phyloP scores from a whole-genome alignment of 23 tunicate genomes.

The Trididemnum nubilum region DNA sequence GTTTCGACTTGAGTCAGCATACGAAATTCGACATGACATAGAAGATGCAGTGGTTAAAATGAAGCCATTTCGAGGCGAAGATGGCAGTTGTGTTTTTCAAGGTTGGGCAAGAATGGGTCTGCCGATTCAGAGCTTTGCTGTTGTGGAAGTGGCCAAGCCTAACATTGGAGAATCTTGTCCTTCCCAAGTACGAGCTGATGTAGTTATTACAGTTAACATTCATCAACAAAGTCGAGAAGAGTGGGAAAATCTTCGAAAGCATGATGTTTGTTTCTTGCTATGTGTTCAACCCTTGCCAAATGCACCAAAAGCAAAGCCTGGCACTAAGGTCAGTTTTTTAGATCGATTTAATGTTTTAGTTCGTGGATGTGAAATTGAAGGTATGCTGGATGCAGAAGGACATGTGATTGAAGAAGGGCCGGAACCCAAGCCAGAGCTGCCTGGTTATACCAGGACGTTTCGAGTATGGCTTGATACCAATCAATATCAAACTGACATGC shows the following conservation, averaged over 20 bases:
- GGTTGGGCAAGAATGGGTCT: slow-evolving; percentile 99
- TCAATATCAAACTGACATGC: slow-evolving; percentile 97
- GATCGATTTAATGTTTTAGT: slow-evolving; percentile 83
- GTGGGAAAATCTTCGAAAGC: slow-evolving; percentile 96
- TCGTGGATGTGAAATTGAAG: slow-evolving; percentile 99
- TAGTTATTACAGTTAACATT: slow-evolving; percentile 60
- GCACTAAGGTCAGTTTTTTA: slow-evolving; percentile 58
- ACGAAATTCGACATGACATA: slow-evolving; percentile 86
- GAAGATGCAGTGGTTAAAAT: slow-evolving; percentile 83
- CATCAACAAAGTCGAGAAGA: slow-evolving; percentile 54
- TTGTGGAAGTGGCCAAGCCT: slow-evolving; percentile 99
- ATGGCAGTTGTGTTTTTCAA: slow-evolving; percentile 69
- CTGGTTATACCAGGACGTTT: slow-evolving; percentile 70
- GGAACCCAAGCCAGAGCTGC: slow-evolving; percentile 87
- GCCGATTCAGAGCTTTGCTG: slow-evolving; percentile 81
- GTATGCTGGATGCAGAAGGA: slow-evolving; percentile 96
- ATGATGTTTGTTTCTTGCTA: slow-evolving; percentile 89
- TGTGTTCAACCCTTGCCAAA: slow-evolving; percentile 52
- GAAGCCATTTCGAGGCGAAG: slow-evolving; percentile 79
- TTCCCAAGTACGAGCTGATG: slow-evolving; percentile 97
- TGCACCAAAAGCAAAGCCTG: slow-evolving; percentile 30
- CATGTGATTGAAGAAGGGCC: slow-evolving; percentile 98
- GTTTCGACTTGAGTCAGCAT: slow-evolving; percentile 96
- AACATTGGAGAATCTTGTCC: slow-evolving; percentile 90
- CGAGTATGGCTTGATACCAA: slow-evolving; percentile 98